phyloP scores from a whole-genome alignment of 2,797 vertebrate genomes.

The Siniperca obscura region DNA sequence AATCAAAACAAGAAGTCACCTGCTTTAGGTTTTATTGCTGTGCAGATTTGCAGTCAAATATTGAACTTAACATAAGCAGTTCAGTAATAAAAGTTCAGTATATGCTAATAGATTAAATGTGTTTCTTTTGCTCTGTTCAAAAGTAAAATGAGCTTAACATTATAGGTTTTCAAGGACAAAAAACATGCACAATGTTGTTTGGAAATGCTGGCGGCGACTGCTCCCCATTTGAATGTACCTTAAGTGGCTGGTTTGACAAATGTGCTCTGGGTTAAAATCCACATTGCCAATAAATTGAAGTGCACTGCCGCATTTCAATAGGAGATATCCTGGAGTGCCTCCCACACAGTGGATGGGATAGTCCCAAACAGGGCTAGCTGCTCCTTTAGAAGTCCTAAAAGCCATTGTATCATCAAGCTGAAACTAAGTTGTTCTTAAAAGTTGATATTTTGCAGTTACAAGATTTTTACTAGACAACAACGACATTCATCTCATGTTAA shows the following conservation, averaged over 20 bases:
- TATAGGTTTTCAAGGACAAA: neutral
- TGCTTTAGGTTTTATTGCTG: neutral
- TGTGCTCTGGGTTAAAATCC: neutral
- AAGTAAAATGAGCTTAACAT: neutral
- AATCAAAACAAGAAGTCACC: too few species aligned
- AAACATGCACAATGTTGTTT: neutral
- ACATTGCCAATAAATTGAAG: neutral
- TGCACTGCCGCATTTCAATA: neutral
- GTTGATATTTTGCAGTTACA: neutral
- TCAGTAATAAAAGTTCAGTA: neutral
- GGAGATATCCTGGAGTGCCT: neutral
- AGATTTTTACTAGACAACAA: neutral
- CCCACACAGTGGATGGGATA: neutral
- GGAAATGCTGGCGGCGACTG: neutral
- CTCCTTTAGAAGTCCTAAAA: neutral
- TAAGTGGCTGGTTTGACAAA: conserved; percentile 13
- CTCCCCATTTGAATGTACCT: neutral
- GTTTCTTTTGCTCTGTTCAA: neutral
- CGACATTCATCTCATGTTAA: neutral
- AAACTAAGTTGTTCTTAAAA: neutral
- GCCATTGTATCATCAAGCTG: neutral
- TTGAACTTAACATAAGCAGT: neutral
- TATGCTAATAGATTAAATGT: neutral
- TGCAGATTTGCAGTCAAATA: neutral
- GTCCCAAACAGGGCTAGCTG: too few species aligned